Percentiles rank a stretch among this genome's conserved stretches.
Conservation (phyloP, 2,113 vertebrate genomes). For the Mormyrus lacerda region DNA sequence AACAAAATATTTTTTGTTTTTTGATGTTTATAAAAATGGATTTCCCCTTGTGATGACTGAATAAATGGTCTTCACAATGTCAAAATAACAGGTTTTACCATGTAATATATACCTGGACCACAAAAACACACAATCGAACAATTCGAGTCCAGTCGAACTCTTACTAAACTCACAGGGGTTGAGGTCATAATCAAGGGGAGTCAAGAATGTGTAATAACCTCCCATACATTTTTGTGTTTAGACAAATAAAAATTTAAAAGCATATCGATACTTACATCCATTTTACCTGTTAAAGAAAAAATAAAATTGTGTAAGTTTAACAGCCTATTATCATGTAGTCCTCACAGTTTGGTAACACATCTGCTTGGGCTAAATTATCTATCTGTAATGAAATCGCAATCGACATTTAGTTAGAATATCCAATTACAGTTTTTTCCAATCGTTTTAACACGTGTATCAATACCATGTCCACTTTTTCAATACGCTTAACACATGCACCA, state of each 20-base stretch:
- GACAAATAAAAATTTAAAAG: background rate
- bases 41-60: too few relatives aligned
- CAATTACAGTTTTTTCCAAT: too few relatives aligned
- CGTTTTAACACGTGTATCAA: too few relatives aligned
- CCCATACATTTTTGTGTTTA: background rate
- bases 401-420: background rate
- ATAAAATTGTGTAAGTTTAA: background rate
- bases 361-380: background rate
- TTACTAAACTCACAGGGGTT: background rate
- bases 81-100: too few relatives aligned
- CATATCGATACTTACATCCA: conserved; percentile 37
- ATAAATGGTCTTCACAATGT: too few relatives aligned
- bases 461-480: too few relatives aligned
- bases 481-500: too few relatives aligned
- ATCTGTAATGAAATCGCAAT: background rate
- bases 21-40: too few relatives aligned
- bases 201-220: background rate
- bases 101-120: too few relatives aligned
- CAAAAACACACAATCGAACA: too few relatives aligned
- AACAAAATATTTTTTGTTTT: too few relatives aligned
- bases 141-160: background rate
- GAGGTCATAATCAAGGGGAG: background rate
- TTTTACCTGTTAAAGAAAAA: conserved; percentile 29
- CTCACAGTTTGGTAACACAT: background rate
- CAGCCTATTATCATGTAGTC: background rate